Percentiles rank a stretch among this genome's conserved stretches.
phyloP scores from a whole-genome alignment of 2,797 vertebrate species.

The Anomalospiza imberbis region DNA sequence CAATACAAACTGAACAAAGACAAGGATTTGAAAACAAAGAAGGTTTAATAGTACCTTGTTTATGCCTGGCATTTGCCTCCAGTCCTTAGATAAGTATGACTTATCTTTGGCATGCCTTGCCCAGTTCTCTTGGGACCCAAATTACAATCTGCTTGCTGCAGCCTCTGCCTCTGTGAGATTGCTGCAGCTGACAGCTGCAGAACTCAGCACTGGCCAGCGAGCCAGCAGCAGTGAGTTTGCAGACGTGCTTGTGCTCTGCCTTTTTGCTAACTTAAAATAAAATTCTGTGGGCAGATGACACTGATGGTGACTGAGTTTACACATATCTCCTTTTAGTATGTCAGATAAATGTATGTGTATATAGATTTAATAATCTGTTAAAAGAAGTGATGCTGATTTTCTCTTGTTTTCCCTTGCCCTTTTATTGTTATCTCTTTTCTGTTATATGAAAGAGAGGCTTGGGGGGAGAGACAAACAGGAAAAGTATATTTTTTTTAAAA shows the following conservation, averaged over 20 bases:
- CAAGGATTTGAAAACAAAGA: neutral
- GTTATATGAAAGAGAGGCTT: neutral
- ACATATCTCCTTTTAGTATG: neutral
- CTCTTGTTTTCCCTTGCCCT: neutral
- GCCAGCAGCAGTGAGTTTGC: slow-evolving; percentile 41
- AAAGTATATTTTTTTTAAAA: neutral
- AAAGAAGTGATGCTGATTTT: neutral
- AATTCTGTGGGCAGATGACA: neutral
- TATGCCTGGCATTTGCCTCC: neutral
- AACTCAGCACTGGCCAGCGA: neutral
- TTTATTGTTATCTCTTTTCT: neutral
- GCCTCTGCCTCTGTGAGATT: neutral
- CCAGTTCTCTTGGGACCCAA: neutral
- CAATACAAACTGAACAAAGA: neutral
- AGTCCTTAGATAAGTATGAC: neutral
- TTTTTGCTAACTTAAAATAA: neutral
- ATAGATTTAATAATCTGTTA: neutral
- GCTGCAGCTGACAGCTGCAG: slow-evolving; percentile 54
- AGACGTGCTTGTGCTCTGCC: neutral
- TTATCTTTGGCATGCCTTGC: slow-evolving; percentile 36
- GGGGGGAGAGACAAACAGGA: neutral
- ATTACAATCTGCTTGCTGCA: slow-evolving; percentile 29
- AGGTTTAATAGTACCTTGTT: neutral
- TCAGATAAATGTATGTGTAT: neutral
- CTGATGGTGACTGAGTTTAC: neutral